Percentiles rank a stretch among this genome's conserved stretches.
phyloP scores from a whole-genome alignment of 2,888 invertebrate genomes.

The Meloe dianella region DNA sequence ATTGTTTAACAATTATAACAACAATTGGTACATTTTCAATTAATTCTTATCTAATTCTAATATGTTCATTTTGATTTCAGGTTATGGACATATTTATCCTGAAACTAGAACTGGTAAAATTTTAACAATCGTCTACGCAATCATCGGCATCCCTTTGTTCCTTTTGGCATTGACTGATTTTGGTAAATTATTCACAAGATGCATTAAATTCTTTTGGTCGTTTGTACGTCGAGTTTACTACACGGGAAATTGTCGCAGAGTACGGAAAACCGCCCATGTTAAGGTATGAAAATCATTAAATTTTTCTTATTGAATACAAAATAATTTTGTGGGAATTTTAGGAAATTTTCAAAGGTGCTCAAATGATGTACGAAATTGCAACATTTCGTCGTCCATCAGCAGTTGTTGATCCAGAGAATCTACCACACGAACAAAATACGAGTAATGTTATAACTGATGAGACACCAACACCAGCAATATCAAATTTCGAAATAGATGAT shows the following conservation, averaged over 20 bases:
- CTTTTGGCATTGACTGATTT: conserved; percentile 93
- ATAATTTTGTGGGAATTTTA: too few species aligned
- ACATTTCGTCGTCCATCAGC: conserved; percentile 75
- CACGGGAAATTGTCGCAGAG: conserved; percentile 81
- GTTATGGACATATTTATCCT: conserved; percentile 96
- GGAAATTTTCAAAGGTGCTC: conserved; percentile 85
- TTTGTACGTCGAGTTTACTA: conserved; percentile 83
- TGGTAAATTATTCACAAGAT: conserved; percentile 90
- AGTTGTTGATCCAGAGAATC: conserved; percentile 51
- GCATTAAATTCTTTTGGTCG: conserved; percentile 89
- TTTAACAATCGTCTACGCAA: conserved; percentile 91
- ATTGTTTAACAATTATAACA: conserved; percentile 84
- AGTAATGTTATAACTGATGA: conserved; percentile 53
- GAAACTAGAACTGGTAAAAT: conserved; percentile 84
- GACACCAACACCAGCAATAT: conserved; percentile 77
- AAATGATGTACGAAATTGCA: conserved; percentile 81
- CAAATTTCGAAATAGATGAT: conserved; percentile 82
- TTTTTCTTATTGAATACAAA: too few species aligned
- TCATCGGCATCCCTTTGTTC: conserved; percentile 95
- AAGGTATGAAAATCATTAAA: conserved; percentile 64
- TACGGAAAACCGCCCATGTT: conserved; percentile 76
- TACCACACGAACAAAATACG: conserved; percentile 39
- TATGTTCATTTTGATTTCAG: conserved; percentile 63
- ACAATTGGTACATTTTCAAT: conserved; percentile 75
- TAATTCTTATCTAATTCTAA: background rate